These are phyloP conservation scores for Teleiodes luculella DNA, from an alignment of 2,888 invertebrate species.

Conservation along the genomic window DNA sequence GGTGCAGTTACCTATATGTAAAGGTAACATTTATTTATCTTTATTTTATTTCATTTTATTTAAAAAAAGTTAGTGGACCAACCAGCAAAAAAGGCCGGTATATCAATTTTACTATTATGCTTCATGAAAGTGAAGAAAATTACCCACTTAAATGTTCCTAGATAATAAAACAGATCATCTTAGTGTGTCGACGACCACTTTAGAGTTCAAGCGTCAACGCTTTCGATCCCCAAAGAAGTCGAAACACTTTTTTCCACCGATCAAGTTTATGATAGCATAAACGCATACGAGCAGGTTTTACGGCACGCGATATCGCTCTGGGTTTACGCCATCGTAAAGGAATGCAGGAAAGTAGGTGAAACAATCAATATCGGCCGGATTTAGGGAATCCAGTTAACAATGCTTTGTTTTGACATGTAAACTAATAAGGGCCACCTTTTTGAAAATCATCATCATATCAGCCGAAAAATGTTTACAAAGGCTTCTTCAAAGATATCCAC, in stretches of 20 bases:
- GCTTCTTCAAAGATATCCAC: too few relatives aligned
- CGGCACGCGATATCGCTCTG: slow-evolving; percentile 14
- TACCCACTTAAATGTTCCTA: not conserved
- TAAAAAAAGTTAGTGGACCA: too few relatives aligned
- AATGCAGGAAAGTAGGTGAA: slow-evolving; percentile 11
- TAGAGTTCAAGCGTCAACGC: slow-evolving; percentile 2
- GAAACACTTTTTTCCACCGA: slow-evolving; percentile 12
- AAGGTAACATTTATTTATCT: too few relatives aligned
- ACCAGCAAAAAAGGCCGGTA: too few relatives aligned
- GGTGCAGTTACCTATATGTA: too few relatives aligned
- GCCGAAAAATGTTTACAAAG: too few relatives aligned
- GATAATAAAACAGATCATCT: slow-evolving; percentile 3
- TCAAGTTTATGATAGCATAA: slow-evolving; percentile 16
- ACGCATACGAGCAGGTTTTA: slow-evolving; percentile 14
- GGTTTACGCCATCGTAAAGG: slow-evolving; percentile 11
- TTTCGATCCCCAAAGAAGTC: not conserved
- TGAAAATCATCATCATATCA: too few relatives aligned
- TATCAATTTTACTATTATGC: not conserved
- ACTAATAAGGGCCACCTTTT: too few relatives aligned
- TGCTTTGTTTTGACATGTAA: too few relatives aligned
- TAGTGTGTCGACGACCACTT: not conserved
- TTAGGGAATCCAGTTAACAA: not conserved
- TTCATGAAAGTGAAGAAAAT: not conserved
- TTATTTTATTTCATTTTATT: too few relatives aligned
- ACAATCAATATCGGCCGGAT: slow-evolving; percentile 11